Evolutionary conservation across 2,888 invertebrate species (phyloP).

Genomic region (Ceramica pisi): DNA sequence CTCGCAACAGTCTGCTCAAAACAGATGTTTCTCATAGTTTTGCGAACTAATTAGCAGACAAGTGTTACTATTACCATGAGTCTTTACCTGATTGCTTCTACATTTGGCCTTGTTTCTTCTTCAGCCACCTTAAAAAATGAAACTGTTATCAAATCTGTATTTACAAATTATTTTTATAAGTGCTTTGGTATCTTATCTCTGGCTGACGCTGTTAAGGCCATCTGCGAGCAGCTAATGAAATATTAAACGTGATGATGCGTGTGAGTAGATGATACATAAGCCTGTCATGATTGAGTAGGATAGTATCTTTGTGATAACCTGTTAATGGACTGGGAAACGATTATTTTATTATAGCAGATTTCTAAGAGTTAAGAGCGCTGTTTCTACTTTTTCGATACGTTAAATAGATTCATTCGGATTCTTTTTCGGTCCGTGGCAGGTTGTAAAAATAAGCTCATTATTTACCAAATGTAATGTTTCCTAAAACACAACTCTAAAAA

Average conservation of each 20-base stretch:
- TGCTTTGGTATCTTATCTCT: constrained; percentile 37
- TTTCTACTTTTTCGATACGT: neutral
- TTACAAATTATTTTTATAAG: constrained; percentile 15
- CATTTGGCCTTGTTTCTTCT: neutral
- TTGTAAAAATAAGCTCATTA: neutral
- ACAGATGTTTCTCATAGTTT: constrained; percentile 20
- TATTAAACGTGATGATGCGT: constrained; percentile 9
- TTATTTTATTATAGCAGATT: neutral
- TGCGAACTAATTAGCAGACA: constrained; percentile 23
- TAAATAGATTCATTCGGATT: too few species aligned
- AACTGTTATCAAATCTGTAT: constrained; percentile 32
- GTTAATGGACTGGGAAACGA: neutral
- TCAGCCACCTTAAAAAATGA: neutral
- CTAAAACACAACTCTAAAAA: neutral
- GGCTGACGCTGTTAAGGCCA: constrained; percentile 22
- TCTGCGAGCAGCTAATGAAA: constrained; percentile 25
- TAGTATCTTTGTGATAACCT: neutral
- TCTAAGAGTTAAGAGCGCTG: neutral
- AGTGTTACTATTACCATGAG: constrained; percentile 10
- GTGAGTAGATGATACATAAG: constrained; percentile 1
- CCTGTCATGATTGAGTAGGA: neutral
- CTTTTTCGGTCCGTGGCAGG: neutral
- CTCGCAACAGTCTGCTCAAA: neutral
- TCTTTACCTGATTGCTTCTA: constrained; percentile 1
- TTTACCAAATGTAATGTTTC: neutral